Evolutionary conservation across 2,888 invertebrate genomes (phyloP), one percentile per base, ranked within the genome.

Genomic region (Limnephilus marmoratus): DNA sequence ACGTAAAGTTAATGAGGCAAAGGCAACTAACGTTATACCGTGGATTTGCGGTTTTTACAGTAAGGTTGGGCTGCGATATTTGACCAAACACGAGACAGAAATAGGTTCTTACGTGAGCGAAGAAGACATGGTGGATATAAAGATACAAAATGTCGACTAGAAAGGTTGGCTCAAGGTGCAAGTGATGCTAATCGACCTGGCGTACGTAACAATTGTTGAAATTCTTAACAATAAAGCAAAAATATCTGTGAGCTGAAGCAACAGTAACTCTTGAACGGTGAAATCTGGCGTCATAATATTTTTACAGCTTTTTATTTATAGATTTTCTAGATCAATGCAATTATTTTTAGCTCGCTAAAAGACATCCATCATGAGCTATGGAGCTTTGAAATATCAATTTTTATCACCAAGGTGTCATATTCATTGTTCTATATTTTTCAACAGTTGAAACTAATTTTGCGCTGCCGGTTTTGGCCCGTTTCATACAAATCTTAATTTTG

Each of bases 41-140:
- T 68, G n/a, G 68, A 68, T 68, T 68, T 68, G n/a, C 68, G 68
- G 68, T 68, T 68, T 68, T 68, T 68, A 68, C 68, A 68, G 68
- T 68, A 68, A 68, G 68, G 68, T 24, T n/a, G 24, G 9, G 68
- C 24, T 24, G 68, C 68, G 24, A 68, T 24, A n/a, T 68, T 68
- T n/a, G 24, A 68, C 9, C n/a, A n/a, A 68, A n/a, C 53, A 53
- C 9, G 68, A 68, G 68, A n/a, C 68, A 24, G 24, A 68, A 68
- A 68, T 68, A 68, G 24, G 68, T 68, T 68, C 68, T 68, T 68
- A 68, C 68, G 68, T n/a, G 68, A 68, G n/a, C 24, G 9, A 24
- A n/a, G n/a, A 68, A 68, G 9, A 68, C 24, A 7, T 3, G 9
- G 24, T 68, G 18, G 18, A 24, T 5, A 9, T 24, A 68, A 68